Evolutionary conservation across 2,113 vertebrate genomes (phyloP).

Genomic region (Australoheros scitulus): DNA sequence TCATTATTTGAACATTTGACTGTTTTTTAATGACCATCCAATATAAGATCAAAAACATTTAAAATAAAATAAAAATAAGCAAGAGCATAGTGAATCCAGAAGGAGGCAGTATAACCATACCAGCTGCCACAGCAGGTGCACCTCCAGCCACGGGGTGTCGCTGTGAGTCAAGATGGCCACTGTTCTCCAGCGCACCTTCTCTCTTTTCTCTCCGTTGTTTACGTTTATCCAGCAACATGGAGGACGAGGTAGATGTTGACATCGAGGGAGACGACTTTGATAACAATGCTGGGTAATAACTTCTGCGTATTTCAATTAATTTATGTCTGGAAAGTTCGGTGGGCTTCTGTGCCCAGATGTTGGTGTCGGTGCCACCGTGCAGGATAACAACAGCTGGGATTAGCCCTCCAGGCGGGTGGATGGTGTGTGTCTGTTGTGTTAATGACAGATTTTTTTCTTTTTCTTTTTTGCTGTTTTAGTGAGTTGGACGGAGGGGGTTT

Average conservation of each 20-base stretch:
- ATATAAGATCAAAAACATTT: background rate
- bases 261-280: constrained; percentile 88
- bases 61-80: background rate
- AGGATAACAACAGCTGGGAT: background rate
- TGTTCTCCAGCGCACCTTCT: background rate
- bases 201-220: constrained; percentile 28
- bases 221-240: constrained; percentile 69
- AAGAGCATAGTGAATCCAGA: background rate
- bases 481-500: constrained; percentile 74
- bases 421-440: background rate
- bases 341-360: background rate
- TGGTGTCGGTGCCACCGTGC: background rate
- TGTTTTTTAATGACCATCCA: background rate
- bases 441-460: background rate
- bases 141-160: constrained; percentile 40
- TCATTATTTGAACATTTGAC: too few species aligned
- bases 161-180: background rate
- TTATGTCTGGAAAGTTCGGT: accelerated
- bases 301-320: accelerated
- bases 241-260: constrained; percentile 90
- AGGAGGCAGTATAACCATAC: background rate
- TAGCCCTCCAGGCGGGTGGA: background rate
- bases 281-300: constrained; percentile 53
- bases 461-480: constrained; percentile 66
- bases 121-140: background rate